Conservation (phyloP, 1,140 invertebrate species). For the Limonius californicus region DNA sequence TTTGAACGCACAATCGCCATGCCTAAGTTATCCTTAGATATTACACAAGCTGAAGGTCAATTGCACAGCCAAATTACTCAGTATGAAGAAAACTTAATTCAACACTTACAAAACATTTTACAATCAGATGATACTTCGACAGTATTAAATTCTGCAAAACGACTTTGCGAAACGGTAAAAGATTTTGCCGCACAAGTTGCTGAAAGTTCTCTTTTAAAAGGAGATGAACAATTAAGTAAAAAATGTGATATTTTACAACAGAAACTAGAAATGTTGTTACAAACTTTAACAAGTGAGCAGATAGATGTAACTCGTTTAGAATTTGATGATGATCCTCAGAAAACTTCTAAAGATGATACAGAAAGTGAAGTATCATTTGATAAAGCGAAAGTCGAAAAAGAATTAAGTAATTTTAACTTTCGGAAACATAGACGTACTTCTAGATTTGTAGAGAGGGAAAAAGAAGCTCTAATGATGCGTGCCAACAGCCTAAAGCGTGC, state of each 20-base stretch:
- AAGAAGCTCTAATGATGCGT: conserved; percentile 57
- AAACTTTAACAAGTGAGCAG: conserved; percentile 67
- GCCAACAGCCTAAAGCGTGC: conserved; percentile 86
- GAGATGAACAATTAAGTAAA: conserved; percentile 58
- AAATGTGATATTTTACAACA: conserved; percentile 74
- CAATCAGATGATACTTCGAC: conserved; percentile 77
- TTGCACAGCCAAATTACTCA: conserved; percentile 54
- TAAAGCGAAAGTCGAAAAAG: conserved; percentile 41
- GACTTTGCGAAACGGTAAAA: conserved; percentile 77
- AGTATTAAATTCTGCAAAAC: conserved; percentile 74
- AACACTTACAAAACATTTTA: conserved; percentile 81
- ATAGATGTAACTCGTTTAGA: conserved; percentile 31
- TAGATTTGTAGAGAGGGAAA: conserved; percentile 45
- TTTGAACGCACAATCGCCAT: conserved; percentile 72
- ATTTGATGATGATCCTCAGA: conserved; percentile 26
- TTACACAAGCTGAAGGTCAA: conserved; percentile 29
- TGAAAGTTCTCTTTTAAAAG: conserved; percentile 54
- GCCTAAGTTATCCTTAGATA: conserved; percentile 54
- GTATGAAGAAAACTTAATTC: conserved; percentile 78
- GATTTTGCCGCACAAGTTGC: conserved; percentile 66
- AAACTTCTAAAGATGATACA: conserved; percentile 37
- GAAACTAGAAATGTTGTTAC: conserved; percentile 71
- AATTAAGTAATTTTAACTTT: conserved; percentile 46
- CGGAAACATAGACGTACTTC: conserved; percentile 44
- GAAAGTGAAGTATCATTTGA: conserved; percentile 46